phyloP scores from a whole-genome alignment of 2,797 vertebrate genomes.

The Telmatherina bonti region DNA sequence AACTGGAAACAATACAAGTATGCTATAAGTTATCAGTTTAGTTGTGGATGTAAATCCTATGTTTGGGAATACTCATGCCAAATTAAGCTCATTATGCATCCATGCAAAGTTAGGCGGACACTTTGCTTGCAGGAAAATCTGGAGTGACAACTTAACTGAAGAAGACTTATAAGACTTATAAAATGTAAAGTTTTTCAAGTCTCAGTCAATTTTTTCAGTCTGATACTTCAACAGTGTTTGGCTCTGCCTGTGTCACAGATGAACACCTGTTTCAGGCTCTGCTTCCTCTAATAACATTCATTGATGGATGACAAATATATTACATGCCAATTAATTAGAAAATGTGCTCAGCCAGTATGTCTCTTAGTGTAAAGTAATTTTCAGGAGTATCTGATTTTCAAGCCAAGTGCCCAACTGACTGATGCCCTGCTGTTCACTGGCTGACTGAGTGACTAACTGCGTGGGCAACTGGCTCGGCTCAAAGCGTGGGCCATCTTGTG shows the following conservation, averaged over 20 bases:
- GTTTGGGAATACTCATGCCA: not conserved
- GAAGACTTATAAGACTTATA: not conserved
- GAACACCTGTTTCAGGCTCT: not conserved
- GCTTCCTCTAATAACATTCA: not conserved
- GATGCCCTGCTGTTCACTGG: conserved; percentile 32
- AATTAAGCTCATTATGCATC: not conserved
- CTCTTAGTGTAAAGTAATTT: not conserved
- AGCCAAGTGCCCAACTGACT: conserved; percentile 23
- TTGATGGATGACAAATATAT: not conserved
- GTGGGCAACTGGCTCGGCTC: conserved; percentile 23
- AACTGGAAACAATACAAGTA: not conserved
- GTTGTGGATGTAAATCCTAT: not conserved
- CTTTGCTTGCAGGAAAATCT: not conserved
- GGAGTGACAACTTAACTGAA: not conserved
- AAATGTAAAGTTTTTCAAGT: not conserved
- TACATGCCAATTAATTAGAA: not conserved
- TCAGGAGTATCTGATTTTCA: conserved; percentile 5
- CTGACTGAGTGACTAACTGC: conserved; percentile 19
- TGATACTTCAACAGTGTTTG: not conserved
- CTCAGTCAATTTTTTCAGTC: not conserved
- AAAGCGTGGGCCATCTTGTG: conserved; percentile 7
- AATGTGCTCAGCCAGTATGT: not conserved
- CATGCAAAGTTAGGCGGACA: conserved; percentile 13
- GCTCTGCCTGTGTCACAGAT: not conserved
- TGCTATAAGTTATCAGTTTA: not conserved